Evolutionary conservation across 64 coral and sea anemone species (phyloP).

Genomic region (Stichodactyla helianthus): DNA sequence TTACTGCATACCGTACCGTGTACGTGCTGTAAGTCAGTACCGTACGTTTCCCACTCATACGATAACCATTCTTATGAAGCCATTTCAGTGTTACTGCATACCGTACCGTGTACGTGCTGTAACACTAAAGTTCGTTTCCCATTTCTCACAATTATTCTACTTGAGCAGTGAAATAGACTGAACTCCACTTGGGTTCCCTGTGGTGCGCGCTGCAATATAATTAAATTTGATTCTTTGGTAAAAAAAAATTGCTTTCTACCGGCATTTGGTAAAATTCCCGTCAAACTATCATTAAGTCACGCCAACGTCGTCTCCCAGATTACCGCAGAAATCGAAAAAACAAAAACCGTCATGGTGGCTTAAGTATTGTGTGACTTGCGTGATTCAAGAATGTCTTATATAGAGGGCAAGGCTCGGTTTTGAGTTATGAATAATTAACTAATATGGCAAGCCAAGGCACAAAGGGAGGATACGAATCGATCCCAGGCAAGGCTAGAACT

Average conservation of each 20-base stretch:
- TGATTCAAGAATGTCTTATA: neutral
- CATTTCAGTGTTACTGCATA: too few relatives aligned
- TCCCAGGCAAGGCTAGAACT: slow-evolving; percentile 34
- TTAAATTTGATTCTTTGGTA: too few relatives aligned
- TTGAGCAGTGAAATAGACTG: too few relatives aligned
- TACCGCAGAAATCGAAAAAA: neutral
- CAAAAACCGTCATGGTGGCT: neutral
- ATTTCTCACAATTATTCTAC: too few relatives aligned
- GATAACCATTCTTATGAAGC: too few relatives aligned
- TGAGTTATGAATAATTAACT: slow-evolving; percentile 21
- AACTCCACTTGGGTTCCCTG: neutral
- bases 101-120: too few relatives aligned
- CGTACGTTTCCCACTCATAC: too few relatives aligned
- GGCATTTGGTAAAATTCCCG: neutral
- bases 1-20: too few relatives aligned
- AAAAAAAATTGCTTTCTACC: too few relatives aligned
- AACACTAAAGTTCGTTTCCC: too few relatives aligned
- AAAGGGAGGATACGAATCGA: slow-evolving; percentile 39
- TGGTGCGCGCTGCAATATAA: too few relatives aligned
- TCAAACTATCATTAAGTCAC: neutral
- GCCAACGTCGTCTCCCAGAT: neutral
- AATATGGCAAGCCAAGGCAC: slow-evolving; percentile 3
- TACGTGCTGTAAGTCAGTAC: too few relatives aligned
- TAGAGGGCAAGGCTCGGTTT: neutral
- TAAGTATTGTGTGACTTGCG: neutral